These are phyloP conservation scores for Probosciger aterrimus DNA, from an alignment of 2,113 vertebrate genomes.

Conservation along the genomic window DNA sequence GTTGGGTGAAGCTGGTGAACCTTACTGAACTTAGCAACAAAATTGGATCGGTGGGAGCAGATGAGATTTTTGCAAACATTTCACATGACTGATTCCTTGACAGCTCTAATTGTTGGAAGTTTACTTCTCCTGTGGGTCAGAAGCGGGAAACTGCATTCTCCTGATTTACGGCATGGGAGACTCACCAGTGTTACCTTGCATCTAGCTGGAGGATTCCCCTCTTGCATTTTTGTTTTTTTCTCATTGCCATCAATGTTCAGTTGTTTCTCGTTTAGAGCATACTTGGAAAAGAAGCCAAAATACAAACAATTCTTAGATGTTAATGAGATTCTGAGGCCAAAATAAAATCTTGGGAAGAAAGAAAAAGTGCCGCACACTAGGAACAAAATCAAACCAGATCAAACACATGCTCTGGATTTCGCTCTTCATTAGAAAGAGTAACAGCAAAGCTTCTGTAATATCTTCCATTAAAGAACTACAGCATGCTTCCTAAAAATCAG, in stretches of 20 bases:
- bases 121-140: conserved; percentile 3
- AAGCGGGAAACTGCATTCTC: not conserved
- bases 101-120: conserved; percentile 35
- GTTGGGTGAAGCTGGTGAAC: conserved; percentile 17
- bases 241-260: conserved; percentile 20
- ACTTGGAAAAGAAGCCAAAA: conserved; percentile 45
- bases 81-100: conserved; percentile 38
- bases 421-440: not conserved
- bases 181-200: not conserved
- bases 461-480: not conserved
- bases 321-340: conserved; percentile 56
- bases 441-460: not conserved
- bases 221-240: conserved; percentile 9
- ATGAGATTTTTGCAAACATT: conserved; percentile 34
- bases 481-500: not conserved
- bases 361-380: not conserved
- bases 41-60: conserved; percentile 10
- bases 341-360: conserved; percentile 37
- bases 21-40: not conserved
- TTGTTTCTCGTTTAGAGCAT: conserved; percentile 30
- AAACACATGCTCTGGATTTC: not conserved
- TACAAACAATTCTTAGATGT: conserved; percentile 23
- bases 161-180: not conserved
- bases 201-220: not conserved
- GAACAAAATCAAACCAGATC: conserved; percentile 30